Evolutionary conservation across 2,888 invertebrate genomes (phyloP).

Genomic region (Patella depressa): DNA sequence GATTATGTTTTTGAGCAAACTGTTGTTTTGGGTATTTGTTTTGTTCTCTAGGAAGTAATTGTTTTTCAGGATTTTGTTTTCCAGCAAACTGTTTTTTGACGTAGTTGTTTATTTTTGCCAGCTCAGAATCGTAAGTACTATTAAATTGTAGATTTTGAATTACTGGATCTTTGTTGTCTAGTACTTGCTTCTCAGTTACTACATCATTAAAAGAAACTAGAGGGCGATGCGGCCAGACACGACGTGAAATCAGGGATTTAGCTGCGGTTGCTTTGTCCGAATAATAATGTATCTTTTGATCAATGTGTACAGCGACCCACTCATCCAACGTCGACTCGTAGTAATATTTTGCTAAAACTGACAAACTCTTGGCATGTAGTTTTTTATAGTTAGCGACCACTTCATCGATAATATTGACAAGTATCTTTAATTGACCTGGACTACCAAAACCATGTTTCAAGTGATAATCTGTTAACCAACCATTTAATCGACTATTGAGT

Average conservation of each 20-base stretch:
- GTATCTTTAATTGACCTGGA: slow-evolving; percentile 36
- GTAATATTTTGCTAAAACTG: slow-evolving; percentile 28
- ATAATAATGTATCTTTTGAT: slow-evolving; percentile 20
- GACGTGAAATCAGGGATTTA: slow-evolving; percentile 14
- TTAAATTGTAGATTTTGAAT: not conserved
- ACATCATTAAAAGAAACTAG: not conserved
- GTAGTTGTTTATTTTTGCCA: not conserved
- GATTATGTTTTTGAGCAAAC: no score
- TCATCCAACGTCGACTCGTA: slow-evolving; percentile 40
- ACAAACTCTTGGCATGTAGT: slow-evolving; percentile 22
- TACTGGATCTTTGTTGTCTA: not conserved
- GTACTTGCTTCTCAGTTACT: no score
- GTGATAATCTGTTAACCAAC: slow-evolving; percentile 43
- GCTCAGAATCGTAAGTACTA: not conserved
- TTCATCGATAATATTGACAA: slow-evolving; percentile 23
- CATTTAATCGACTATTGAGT: slow-evolving; percentile 26
- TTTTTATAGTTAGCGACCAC: slow-evolving; percentile 15
- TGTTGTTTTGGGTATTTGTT: no score
- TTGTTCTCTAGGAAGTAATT: no score
- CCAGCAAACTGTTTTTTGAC: no score
- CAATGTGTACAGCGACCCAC: slow-evolving; percentile 41
- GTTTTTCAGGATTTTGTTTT: no score
- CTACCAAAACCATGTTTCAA: slow-evolving; percentile 35
- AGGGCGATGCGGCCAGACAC: slow-evolving; percentile 32
- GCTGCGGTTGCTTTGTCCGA: slow-evolving; percentile 25